Conservation (phyloP, 2,888 invertebrate genomes). For the Augiades crinisus region DNA sequence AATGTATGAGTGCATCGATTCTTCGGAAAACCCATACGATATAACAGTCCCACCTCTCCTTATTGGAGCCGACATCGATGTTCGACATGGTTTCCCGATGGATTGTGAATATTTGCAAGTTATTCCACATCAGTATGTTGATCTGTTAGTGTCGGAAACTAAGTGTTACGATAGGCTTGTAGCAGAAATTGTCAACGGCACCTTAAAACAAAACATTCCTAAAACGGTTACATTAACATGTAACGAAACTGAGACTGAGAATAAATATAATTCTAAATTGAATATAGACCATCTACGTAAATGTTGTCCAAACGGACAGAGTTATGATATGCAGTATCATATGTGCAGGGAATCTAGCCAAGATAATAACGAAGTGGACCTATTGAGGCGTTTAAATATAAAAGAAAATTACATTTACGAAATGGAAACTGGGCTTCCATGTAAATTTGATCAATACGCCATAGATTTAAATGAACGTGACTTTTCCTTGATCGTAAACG, state of each 20-base stretch:
- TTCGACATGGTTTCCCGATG: slow-evolving; percentile 52
- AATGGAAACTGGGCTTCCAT: slow-evolving; percentile 52
- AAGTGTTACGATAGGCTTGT: slow-evolving; percentile 60
- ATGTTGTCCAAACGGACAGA: slow-evolving; percentile 63
- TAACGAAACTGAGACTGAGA: slow-evolving; percentile 42
- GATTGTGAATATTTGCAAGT: slow-evolving; percentile 48
- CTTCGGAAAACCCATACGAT: slow-evolving; percentile 43
- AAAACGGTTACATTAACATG: slow-evolving; percentile 58
- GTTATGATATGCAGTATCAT: slow-evolving; percentile 57
- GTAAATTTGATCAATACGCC: slow-evolving; percentile 57
- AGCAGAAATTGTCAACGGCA: slow-evolving; percentile 51
- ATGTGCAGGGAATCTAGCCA: slow-evolving; percentile 45
- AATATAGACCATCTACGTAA: slow-evolving; percentile 55
- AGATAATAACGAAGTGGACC: slow-evolving; percentile 45
- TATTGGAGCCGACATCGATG: slow-evolving; percentile 45
- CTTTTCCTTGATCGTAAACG: slow-evolving; percentile 49
- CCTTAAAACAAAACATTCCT: slow-evolving; percentile 50
- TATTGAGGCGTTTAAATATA: slow-evolving; percentile 44
- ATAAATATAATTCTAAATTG: slow-evolving; percentile 36
- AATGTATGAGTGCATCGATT: slow-evolving; percentile 52
- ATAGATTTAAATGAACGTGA: slow-evolving; percentile 53
- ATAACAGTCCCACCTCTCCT: slow-evolving; percentile 49
- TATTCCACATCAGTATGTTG: slow-evolving; percentile 40
- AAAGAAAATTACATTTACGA: slow-evolving; percentile 51
- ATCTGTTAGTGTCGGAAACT: slow-evolving; percentile 34